phyloP scores from a whole-genome alignment of 2,888 invertebrate species.

The Pomacea canaliculata region DNA sequence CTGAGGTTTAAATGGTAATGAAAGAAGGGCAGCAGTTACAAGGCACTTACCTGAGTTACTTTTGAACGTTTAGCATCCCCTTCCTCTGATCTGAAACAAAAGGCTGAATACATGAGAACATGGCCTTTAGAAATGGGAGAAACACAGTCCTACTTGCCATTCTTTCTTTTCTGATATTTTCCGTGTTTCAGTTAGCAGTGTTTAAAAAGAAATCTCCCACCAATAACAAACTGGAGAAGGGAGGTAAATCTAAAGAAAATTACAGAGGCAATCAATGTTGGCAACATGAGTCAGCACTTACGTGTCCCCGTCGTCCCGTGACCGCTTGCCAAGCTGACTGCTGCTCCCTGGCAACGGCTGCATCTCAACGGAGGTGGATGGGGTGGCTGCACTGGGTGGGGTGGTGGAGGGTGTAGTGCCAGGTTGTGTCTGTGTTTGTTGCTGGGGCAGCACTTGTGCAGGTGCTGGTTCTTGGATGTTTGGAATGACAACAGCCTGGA shows the following conservation, averaged over 20 bases:
- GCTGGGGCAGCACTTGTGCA: conserved; percentile 11
- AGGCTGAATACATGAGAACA: too few relatives aligned
- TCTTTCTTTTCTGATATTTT: too few relatives aligned
- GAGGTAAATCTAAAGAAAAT: too few relatives aligned
- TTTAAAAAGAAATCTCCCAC: too few relatives aligned
- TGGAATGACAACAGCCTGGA: conserved; percentile 31
- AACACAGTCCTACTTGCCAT: too few relatives aligned
- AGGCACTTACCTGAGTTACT: not conserved
- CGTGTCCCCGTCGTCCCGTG: conserved; percentile 30
- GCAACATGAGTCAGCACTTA: not conserved
- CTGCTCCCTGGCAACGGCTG: conserved; percentile 27
- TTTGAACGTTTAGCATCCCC: conserved; percentile 18
- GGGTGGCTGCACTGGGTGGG: not conserved
- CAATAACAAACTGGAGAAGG: too few relatives aligned
- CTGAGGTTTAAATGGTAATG: too few relatives aligned
- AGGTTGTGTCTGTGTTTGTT: conserved; percentile 5
- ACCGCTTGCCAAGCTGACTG: conserved; percentile 33
- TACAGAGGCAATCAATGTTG: too few relatives aligned
- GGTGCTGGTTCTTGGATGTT: conserved; percentile 28
- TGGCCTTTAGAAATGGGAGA: too few relatives aligned
- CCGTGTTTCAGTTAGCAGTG: too few relatives aligned
- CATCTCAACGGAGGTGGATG: not conserved
- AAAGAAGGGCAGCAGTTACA: not conserved
- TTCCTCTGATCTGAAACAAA: conserved; percentile 21
- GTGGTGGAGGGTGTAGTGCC: not conserved